Conservation (phyloP, 2,113 vertebrate species). For the Pardalotus punctatus region DNA sequence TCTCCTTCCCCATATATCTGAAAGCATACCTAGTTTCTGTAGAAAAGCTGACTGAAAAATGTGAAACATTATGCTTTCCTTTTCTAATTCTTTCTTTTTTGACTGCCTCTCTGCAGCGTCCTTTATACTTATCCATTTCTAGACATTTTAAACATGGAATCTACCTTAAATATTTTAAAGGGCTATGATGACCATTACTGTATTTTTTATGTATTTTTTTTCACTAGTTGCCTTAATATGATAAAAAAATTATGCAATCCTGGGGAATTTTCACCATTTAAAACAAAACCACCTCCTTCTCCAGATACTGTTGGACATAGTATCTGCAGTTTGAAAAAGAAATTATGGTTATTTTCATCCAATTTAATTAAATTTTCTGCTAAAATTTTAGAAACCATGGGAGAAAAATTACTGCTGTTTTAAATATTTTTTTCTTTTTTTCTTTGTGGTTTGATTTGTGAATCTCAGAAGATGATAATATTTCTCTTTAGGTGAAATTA, state of each 20-base stretch:
- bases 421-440: neutral
- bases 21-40: neutral
- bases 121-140: neutral
- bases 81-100: neutral
- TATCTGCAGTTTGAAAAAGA: neutral
- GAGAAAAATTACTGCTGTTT: neutral
- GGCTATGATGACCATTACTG: neutral
- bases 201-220: neutral
- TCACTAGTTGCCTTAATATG: neutral
- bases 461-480: neutral
- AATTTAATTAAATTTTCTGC: neutral
- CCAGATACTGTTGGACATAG: accelerated
- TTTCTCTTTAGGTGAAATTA: neutral
- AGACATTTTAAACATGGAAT: neutral
- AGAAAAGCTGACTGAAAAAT: neutral
- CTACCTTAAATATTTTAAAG: neutral
- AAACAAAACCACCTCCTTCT: neutral
- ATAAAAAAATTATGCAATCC: neutral
- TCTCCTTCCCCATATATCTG: neutral
- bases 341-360: neutral
- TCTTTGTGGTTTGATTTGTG: neutral
- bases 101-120: neutral
- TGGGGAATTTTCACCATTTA: neutral
- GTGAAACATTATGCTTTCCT: neutral
- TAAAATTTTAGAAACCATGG: neutral